A percentile compares a stretch with the other conserved stretches of the same genome.
Conservation (phyloP, 1,140 invertebrate species). For the Asbolus verrucosus region DNA sequence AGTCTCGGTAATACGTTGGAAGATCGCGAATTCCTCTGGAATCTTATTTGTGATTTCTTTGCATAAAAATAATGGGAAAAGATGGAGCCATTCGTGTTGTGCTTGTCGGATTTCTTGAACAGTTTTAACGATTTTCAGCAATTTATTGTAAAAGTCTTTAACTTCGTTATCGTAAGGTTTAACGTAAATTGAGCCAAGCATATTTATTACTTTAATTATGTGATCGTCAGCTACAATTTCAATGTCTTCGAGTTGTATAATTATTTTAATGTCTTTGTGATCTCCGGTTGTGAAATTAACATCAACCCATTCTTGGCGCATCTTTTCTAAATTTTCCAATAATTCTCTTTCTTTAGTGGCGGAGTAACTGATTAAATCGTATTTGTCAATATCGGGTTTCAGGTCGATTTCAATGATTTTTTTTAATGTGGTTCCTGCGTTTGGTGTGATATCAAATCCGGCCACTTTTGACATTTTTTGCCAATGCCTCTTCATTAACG, state of each 20-base stretch:
- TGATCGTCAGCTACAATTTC: slow-evolving; percentile 88
- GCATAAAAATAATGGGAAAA: slow-evolving; percentile 90
- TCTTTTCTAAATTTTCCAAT: slow-evolving; percentile 80
- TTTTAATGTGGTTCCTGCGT: slow-evolving; percentile 80
- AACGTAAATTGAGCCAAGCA: slow-evolving; percentile 90
- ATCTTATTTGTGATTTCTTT: slow-evolving; percentile 91
- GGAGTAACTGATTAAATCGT: slow-evolving; percentile 87
- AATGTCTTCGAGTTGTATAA: slow-evolving; percentile 80
- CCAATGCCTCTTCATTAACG: slow-evolving; percentile 87
- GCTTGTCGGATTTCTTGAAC: slow-evolving; percentile 88
- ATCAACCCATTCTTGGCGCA: slow-evolving; percentile 85
- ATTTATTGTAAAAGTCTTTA: slow-evolving; percentile 80
- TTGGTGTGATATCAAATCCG: slow-evolving; percentile 85
- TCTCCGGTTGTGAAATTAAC: slow-evolving; percentile 76
- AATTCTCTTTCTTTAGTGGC: slow-evolving; percentile 88
- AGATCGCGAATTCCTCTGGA: slow-evolving; percentile 86
- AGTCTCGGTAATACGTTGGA: slow-evolving; percentile 67
- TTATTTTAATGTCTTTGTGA: slow-evolving; percentile 81
- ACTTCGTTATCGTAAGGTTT: slow-evolving; percentile 86
- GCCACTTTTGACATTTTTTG: slow-evolving; percentile 87
- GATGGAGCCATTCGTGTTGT: slow-evolving; percentile 87
- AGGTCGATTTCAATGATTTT: slow-evolving; percentile 85
- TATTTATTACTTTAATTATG: slow-evolving; percentile 85
- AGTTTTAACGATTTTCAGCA: slow-evolving; percentile 80
- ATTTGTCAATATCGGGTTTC: slow-evolving; percentile 78